A percentile compares a stretch with the other conserved stretches of the same genome.
phyloP scores from a whole-genome alignment of 2,888 invertebrate genomes.

The Parochlus steinenii region DNA sequence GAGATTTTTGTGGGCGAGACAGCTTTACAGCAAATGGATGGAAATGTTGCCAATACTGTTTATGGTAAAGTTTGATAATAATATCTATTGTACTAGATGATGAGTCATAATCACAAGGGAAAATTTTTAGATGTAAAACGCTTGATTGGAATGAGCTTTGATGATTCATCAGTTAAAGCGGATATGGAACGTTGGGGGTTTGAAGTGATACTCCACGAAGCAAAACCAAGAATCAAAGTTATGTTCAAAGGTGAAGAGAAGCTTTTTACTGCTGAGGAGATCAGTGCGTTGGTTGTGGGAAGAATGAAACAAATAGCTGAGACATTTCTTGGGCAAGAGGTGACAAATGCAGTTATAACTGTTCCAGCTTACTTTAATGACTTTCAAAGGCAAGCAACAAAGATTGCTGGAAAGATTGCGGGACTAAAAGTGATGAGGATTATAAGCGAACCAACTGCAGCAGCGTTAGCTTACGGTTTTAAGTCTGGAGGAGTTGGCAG shows the following conservation, averaged over 20 bases:
- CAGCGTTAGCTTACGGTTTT: slow-evolving; percentile 17
- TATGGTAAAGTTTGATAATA: slow-evolving; percentile 15
- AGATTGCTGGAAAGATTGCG: slow-evolving; percentile 17
- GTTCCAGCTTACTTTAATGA: slow-evolving; percentile 21
- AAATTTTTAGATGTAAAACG: slow-evolving; percentile 18
- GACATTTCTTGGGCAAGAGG: slow-evolving; percentile 13
- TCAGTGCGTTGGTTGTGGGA: slow-evolving; percentile 14
- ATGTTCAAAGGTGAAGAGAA: slow-evolving; percentile 9
- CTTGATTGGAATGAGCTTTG: slow-evolving; percentile 17
- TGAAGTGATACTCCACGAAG: slow-evolving; percentile 15
- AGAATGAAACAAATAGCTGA: slow-evolving; percentile 16
- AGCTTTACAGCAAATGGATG: slow-evolving; percentile 12
- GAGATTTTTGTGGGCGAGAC: slow-evolving; percentile 13
- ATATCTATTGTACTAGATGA: neutral
- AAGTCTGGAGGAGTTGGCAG: slow-evolving; percentile 15
- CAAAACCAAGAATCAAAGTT: slow-evolving; percentile 15
- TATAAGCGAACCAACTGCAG: slow-evolving; percentile 20
- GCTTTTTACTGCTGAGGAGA: slow-evolving; percentile 16
- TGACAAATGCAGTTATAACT: slow-evolving; percentile 18
- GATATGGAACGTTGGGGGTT: slow-evolving; percentile 16
- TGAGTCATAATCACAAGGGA: neutral
- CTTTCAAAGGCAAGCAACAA: slow-evolving; percentile 18
- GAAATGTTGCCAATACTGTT: slow-evolving; percentile 14
- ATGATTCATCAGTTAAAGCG: slow-evolving; percentile 16
- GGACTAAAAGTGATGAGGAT: slow-evolving; percentile 17